phyloP scores from a whole-genome alignment of 2,113 vertebrate genomes.

The Xerus inauris region DNA sequence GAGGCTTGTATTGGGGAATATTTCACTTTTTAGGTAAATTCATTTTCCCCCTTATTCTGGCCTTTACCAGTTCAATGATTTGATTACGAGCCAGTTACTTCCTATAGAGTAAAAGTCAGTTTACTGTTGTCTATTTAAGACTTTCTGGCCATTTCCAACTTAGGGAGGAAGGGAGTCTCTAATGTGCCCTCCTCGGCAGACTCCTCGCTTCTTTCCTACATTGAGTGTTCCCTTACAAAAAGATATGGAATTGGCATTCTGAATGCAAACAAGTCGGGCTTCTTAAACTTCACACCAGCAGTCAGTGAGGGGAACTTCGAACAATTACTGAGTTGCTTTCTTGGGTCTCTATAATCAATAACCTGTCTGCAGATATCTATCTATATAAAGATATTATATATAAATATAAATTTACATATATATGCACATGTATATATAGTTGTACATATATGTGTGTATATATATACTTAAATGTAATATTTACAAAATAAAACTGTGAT shows the following conservation, averaged over 20 bases:
- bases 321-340: conserved; percentile 85
- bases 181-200: conserved; percentile 63
- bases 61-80: conserved; percentile 70
- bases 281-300: conserved; percentile 86
- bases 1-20: conserved; percentile 49
- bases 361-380: conserved; percentile 87
- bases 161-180: conserved; percentile 60
- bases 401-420: conserved; percentile 87
- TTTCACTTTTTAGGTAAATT: conserved; percentile 53
- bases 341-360: conserved; percentile 87
- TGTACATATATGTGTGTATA: conserved; percentile 87
- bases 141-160: conserved; percentile 67
- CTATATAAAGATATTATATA: conserved; percentile 85
- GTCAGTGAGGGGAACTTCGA: conserved; percentile 83
- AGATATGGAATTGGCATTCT: conserved; percentile 82
- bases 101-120: conserved; percentile 71
- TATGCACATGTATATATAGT: conserved; percentile 87
- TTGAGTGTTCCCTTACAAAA: conserved; percentile 46
- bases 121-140: conserved; percentile 58
- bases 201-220: conserved; percentile 73
- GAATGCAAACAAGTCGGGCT: conserved; percentile 83
- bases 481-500: conserved; percentile 92
- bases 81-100: conserved; percentile 68
- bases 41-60: conserved; percentile 60
- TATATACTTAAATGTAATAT: conserved; percentile 89